phyloP scores from a whole-genome alignment of 2,113 vertebrate genomes.

The Barbus barbus region DNA sequence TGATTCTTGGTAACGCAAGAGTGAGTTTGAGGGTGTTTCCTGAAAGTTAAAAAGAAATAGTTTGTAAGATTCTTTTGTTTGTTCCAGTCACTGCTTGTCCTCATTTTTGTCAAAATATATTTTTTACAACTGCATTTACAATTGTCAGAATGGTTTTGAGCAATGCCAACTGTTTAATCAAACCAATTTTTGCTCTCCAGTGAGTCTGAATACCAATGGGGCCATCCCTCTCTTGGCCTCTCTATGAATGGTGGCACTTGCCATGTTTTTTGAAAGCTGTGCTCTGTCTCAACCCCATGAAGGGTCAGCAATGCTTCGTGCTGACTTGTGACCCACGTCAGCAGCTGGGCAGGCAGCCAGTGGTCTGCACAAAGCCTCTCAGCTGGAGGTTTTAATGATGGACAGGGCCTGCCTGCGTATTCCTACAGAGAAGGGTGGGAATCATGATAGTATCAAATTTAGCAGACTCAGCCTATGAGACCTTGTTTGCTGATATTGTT shows the following conservation, averaged over 20 bases:
- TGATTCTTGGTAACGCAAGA: not conserved
- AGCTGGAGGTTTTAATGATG: slow-evolving; percentile 9
- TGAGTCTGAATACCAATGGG: not conserved
- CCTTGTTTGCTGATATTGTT: not conserved
- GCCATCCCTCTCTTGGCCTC: not conserved
- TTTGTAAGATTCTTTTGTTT: not conserved
- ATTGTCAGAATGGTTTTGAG: not conserved
- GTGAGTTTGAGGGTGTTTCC: not conserved
- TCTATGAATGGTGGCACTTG: not conserved
- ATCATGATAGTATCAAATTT: not conserved
- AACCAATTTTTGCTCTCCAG: slow-evolving; percentile 1
- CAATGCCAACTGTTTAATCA: not conserved
- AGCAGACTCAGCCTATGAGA: not conserved
- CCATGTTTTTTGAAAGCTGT: slow-evolving; percentile 29
- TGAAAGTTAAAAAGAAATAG: not conserved
- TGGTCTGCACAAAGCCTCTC: not conserved
- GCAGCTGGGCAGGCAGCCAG: not conserved
- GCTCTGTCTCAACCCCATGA: not conserved
- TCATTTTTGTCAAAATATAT: not conserved
- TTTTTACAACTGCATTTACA: not conserved
- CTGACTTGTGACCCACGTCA: slow-evolving; percentile 36
- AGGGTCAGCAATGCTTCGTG: slow-evolving; percentile 23
- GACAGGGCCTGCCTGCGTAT: not conserved
- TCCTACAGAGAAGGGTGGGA: not conserved
- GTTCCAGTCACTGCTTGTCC: too few relatives aligned